These are phyloP conservation scores for Arvicanthis niloticus DNA, from an alignment of 2,113 vertebrate genomes.

Conservation along the genomic window DNA sequence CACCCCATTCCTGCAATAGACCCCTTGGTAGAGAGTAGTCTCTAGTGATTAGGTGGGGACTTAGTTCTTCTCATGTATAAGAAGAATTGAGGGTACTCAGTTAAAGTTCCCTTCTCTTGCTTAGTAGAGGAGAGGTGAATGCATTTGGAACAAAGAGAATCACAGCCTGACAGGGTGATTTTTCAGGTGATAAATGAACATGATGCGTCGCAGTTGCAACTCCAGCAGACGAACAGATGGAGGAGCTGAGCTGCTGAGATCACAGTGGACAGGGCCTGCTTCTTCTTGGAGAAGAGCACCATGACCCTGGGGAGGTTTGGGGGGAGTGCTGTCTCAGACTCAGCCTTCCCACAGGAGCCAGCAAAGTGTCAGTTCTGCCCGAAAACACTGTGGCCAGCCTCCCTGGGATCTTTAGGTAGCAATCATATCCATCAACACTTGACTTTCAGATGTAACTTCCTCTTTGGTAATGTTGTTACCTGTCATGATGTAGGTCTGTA, in stretches of 20 bases:
- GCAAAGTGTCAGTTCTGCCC: not conserved
- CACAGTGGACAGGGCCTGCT: not conserved
- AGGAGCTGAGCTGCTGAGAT: not conserved
- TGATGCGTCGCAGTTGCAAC: not conserved
- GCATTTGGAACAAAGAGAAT: not conserved
- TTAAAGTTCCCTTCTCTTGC: not conserved
- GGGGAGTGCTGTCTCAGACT: too few relatives aligned
- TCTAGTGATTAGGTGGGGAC: not conserved
- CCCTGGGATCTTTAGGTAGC: not conserved
- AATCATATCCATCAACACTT: not conserved
- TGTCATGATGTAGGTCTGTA: not conserved
- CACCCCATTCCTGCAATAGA: not conserved
- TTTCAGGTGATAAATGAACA: not conserved
- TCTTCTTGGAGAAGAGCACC: not conserved
- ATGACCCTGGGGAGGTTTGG: not conserved
- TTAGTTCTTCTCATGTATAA: not conserved
- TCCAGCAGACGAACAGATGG: not conserved
- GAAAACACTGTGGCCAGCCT: not conserved
- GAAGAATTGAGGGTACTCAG: not conserved
- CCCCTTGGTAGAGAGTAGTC: not conserved
- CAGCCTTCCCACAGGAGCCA: not conserved
- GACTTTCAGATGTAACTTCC: not conserved
- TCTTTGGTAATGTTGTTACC: not conserved
- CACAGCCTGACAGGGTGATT: not conserved
- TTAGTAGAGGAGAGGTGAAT: not conserved